Conservation (phyloP, 2,113 vertebrate genomes). For the Bubo bubo region DNA sequence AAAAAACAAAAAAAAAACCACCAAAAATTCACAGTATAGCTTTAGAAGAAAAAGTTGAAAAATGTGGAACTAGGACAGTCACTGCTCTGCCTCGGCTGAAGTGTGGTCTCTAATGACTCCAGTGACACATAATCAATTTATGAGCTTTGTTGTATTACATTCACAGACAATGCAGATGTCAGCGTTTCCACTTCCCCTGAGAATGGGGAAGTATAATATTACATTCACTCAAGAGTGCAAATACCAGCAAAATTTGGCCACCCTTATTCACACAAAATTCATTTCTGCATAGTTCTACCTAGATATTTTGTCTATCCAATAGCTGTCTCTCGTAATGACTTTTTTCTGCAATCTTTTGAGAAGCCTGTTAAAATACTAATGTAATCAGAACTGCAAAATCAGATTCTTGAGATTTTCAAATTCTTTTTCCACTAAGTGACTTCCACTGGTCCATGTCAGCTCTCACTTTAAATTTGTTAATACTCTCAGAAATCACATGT, state of each 20-base stretch:
- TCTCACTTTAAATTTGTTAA: neutral
- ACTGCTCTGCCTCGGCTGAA: neutral
- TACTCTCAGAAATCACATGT: neutral
- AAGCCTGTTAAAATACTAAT: neutral
- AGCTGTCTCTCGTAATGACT: neutral
- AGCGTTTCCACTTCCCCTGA: neutral
- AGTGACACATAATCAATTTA: slow-evolving; percentile 14
- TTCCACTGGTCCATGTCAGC: neutral
- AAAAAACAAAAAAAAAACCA: neutral
- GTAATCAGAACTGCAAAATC: neutral
- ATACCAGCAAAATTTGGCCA: neutral
- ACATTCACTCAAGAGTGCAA: neutral
- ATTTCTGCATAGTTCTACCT: neutral
- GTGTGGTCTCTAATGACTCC: neutral
- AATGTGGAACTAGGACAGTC: neutral
- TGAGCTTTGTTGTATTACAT: neutral
- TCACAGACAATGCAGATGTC: neutral
- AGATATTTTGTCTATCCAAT: neutral
- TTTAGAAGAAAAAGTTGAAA: neutral
- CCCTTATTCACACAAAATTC: neutral
- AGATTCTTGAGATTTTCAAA: neutral
- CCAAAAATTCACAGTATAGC: neutral
- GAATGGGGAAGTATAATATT: neutral
- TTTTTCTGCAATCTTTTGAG: neutral
- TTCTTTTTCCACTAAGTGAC: neutral